Evolutionary conservation across 2,888 invertebrate species (phyloP).

Genomic region (Deilephila porcellus): DNA sequence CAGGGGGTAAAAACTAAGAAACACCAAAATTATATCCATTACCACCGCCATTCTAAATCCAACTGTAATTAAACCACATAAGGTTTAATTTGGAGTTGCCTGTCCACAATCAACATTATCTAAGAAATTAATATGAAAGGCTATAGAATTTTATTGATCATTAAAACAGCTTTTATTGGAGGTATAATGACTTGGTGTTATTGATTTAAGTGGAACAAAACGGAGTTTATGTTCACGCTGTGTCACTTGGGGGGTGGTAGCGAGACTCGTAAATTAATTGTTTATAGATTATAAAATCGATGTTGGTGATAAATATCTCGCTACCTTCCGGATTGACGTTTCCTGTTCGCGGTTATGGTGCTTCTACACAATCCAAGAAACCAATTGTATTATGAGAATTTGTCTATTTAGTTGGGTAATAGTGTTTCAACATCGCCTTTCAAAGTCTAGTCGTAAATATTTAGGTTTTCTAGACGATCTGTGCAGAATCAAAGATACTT

Average conservation of each 20-base stretch:
- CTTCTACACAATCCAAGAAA: not conserved
- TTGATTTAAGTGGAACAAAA: constrained; percentile 29
- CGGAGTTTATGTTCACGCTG: constrained; percentile 45
- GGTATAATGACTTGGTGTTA: constrained; percentile 22
- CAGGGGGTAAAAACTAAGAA: constrained; percentile 39
- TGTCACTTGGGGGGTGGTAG: constrained; percentile 46
- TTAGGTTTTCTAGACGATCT: too few relatives aligned
- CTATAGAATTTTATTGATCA: constrained; percentile 53
- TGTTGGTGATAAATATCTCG: not conserved
- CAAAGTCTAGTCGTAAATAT: too few relatives aligned
- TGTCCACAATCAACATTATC: not conserved
- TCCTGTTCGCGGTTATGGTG: not conserved
- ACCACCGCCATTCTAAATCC: not conserved
- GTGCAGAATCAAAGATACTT: too few relatives aligned
- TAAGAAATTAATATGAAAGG: constrained; percentile 46
- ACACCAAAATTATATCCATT: constrained; percentile 28
- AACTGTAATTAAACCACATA: not conserved
- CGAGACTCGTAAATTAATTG: constrained; percentile 33
- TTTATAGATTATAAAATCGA: not conserved
- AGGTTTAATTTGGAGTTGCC: not conserved
- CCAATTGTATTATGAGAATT: not conserved
- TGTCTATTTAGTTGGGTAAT: not conserved
- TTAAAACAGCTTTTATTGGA: constrained; percentile 51
- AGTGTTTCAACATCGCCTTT: too few relatives aligned
- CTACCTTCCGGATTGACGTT: not conserved